A percentile compares a stretch with the other conserved stretches of the same genome.
phyloP scores from a whole-genome alignment of 2,113 vertebrate species.

The Equus przewalskii region DNA sequence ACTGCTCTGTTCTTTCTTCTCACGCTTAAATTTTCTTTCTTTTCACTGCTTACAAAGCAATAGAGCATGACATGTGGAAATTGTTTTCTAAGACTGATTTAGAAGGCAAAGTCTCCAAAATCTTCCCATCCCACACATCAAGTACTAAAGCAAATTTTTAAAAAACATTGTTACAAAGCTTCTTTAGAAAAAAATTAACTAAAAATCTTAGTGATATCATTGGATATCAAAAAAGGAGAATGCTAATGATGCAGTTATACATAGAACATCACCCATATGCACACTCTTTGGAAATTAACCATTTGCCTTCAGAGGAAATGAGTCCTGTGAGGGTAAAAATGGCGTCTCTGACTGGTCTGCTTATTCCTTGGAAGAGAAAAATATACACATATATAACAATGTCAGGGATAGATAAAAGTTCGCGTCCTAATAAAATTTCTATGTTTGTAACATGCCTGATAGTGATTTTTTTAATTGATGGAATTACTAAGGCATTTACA shows the following conservation, averaged over 20 bases:
- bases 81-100: constrained; percentile 62
- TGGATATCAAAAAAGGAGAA: constrained; percentile 2
- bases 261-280: background rate
- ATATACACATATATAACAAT: background rate
- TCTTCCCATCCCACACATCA: constrained; percentile 58
- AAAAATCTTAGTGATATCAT: background rate
- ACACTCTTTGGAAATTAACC: constrained; percentile 10
- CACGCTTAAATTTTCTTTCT: background rate
- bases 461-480: background rate
- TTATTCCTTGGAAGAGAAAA: background rate
- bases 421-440: background rate
- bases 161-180: constrained; percentile 63
- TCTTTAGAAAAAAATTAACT: constrained; percentile 59
- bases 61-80: background rate
- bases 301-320: background rate
- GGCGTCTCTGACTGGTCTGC: background rate
- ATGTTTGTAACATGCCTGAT: background rate
- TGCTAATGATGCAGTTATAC: constrained; percentile 3
- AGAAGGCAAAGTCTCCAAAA: constrained; percentile 1
- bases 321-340: constrained; percentile 1
- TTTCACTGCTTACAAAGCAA: background rate
- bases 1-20: background rate
- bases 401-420: background rate
- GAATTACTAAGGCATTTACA: background rate
- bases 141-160: constrained; percentile 25